Evolutionary conservation across 2,888 invertebrate genomes (phyloP).

Genomic region (Scotopteryx bipunctaria): DNA sequence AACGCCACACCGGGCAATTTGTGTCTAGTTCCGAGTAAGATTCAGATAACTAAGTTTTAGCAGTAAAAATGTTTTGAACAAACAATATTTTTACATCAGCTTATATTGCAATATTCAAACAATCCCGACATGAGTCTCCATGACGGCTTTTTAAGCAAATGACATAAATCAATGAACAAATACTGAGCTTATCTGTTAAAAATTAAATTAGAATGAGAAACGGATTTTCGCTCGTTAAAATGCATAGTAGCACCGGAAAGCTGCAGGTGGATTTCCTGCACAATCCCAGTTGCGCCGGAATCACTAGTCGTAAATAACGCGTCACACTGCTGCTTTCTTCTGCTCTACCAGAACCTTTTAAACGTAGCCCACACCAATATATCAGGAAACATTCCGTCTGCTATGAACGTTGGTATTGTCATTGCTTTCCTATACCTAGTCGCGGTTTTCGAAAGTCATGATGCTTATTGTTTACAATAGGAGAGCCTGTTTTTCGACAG

Average conservation of each 20-base stretch:
- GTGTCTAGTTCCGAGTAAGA: constrained; percentile 22
- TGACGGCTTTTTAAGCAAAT: neutral
- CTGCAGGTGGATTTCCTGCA: constrained; percentile 65
- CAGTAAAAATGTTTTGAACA: too few species aligned
- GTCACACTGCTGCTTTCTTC: constrained; percentile 67
- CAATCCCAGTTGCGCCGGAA: constrained; percentile 66
- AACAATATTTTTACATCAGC: too few species aligned
- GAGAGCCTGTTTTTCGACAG: constrained; percentile 39
- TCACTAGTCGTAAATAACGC: constrained; percentile 75
- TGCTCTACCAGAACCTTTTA: constrained; percentile 55
- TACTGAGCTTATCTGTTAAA: constrained; percentile 16
- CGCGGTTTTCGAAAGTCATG: constrained; percentile 36
- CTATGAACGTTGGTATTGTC: constrained; percentile 31
- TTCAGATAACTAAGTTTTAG: too few species aligned
- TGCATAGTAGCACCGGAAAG: constrained; percentile 45
- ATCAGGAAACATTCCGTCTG: constrained; percentile 44
- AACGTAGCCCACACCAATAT: constrained; percentile 53
- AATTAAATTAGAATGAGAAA: constrained; percentile 37
- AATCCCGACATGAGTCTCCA: too few species aligned
- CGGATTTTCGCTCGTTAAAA: constrained; percentile 35
- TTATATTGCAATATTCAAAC: neutral
- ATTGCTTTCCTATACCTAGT: constrained; percentile 26
- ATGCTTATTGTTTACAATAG: constrained; percentile 35
- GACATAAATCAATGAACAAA: neutral
- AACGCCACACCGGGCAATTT: constrained; percentile 48